Conservation (phyloP, 2,113 vertebrate genomes). For the Marmota monax region DNA sequence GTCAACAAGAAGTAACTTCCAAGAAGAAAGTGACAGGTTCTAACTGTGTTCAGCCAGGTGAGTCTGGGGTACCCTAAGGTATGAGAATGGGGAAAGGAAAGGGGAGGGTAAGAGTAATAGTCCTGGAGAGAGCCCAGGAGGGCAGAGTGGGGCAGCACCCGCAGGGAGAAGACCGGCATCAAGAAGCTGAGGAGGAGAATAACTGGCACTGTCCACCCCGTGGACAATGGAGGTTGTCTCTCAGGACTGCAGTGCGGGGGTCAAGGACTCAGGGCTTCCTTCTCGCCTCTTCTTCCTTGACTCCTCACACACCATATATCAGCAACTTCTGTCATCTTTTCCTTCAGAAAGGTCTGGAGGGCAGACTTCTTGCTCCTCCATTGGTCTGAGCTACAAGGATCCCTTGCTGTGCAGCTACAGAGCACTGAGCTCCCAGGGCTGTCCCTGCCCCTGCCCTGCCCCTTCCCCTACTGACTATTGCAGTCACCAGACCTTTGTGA, state of each 20-base stretch:
- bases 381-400: rapidly evolving
- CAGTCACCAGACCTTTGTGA: not conserved
- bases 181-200: not conserved
- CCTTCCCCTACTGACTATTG: rapidly evolving
- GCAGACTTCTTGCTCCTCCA: not conserved
- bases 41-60: not conserved
- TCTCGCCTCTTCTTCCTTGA: not conserved
- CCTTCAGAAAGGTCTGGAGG: not conserved
- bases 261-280: no score
- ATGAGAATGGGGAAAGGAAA: not conserved
- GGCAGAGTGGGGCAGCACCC: rapidly evolving
- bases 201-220: not conserved
- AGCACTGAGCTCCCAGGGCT: rapidly evolving
- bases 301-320: not conserved
- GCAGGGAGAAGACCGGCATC: not conserved
- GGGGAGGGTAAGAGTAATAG: not conserved
- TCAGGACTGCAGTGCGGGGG: not conserved
- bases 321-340: not conserved
- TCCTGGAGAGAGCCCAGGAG: not conserved
- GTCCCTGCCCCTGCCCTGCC: rapidly evolving
- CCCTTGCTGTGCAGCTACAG: not conserved
- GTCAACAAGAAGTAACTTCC: not conserved
- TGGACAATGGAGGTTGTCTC: not conserved
- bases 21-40: no score
- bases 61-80: no score